These are phyloP conservation scores for Centrocercus urophasianus DNA, from an alignment of 2,113 vertebrate genomes.

Conservation along the genomic window DNA sequence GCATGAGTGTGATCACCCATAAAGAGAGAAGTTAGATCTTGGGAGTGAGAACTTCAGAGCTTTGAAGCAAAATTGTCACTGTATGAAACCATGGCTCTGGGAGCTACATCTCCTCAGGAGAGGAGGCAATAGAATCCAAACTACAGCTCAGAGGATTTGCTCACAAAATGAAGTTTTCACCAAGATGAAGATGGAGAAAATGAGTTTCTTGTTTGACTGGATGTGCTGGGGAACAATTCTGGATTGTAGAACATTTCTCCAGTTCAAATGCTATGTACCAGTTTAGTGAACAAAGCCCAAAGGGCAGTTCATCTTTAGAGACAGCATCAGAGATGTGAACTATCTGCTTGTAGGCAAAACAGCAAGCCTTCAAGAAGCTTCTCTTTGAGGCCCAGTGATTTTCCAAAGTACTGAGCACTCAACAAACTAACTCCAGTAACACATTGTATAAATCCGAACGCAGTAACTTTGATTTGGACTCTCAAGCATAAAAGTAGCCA, in stretches of 20 bases:
- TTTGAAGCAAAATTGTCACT: conserved; percentile 2
- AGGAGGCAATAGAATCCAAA: neutral
- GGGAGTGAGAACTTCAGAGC: conserved; percentile 34
- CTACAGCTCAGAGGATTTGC: neutral
- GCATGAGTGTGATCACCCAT: conserved; percentile 59
- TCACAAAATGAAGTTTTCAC: neutral
- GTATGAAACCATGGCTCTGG: neutral
- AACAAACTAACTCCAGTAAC: neutral
- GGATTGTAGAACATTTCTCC: neutral
- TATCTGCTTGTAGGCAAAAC: neutral
- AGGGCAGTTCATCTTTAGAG: neutral
- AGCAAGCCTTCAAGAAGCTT: neutral
- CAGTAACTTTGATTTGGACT: neutral
- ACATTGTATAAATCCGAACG: neutral
- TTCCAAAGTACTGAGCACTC: neutral
- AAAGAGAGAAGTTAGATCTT: conserved; percentile 45
- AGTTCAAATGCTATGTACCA: neutral
- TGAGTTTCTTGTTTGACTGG: neutral
- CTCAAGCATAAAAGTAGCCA: neutral
- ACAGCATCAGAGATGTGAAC: neutral
- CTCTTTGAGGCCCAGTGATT: neutral
- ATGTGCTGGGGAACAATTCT: neutral
- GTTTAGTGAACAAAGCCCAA: neutral
- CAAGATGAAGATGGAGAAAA: neutral
- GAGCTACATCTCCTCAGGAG: neutral